Percentiles rank a stretch among this genome's conserved stretches.
Evolutionary conservation across 2,888 invertebrate species (phyloP).

Genomic region (Amphiduros pacificus): DNA sequence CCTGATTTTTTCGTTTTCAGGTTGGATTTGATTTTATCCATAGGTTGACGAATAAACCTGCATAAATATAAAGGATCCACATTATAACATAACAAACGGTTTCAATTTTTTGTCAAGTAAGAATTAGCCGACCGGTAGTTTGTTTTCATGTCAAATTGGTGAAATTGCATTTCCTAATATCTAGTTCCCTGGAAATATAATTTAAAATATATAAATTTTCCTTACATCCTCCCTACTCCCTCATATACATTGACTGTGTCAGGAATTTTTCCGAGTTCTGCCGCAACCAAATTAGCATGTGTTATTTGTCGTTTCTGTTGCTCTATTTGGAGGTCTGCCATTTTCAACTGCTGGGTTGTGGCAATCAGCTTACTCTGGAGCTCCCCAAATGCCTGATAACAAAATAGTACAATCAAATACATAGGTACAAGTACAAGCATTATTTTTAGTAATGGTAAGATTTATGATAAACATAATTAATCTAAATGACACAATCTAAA

Average conservation of each 20-base stretch:
- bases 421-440: too few species aligned
- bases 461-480: too few species aligned
- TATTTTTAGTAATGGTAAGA: too few species aligned
- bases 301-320: slow-evolving; percentile 70
- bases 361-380: slow-evolving; percentile 80
- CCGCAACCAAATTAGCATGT: slow-evolving; percentile 73
- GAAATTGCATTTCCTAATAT: too few species aligned
- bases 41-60: slow-evolving; percentile 72
- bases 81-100: background rate
- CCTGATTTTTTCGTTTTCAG: slow-evolving; percentile 66
- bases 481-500: too few species aligned
- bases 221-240: slow-evolving; percentile 78
- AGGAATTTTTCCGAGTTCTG: slow-evolving; percentile 67
- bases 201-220: slow-evolving; percentile 9
- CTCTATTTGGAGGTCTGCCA: slow-evolving; percentile 78
- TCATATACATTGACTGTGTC: slow-evolving; percentile 74
- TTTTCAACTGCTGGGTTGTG: slow-evolving; percentile 76
- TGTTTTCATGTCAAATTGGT: too few species aligned
- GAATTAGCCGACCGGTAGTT: too few species aligned
- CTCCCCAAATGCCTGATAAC: slow-evolving; percentile 74
- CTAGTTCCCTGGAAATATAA: background rate
- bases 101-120: background rate
- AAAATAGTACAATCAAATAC: too few species aligned
- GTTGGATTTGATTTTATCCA: slow-evolving; percentile 68
- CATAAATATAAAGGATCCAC: slow-evolving; percentile 7